These are phyloP conservation scores for Hymenochirus boettgeri DNA, from an alignment of 2,113 vertebrate species.

Conservation along the genomic window DNA sequence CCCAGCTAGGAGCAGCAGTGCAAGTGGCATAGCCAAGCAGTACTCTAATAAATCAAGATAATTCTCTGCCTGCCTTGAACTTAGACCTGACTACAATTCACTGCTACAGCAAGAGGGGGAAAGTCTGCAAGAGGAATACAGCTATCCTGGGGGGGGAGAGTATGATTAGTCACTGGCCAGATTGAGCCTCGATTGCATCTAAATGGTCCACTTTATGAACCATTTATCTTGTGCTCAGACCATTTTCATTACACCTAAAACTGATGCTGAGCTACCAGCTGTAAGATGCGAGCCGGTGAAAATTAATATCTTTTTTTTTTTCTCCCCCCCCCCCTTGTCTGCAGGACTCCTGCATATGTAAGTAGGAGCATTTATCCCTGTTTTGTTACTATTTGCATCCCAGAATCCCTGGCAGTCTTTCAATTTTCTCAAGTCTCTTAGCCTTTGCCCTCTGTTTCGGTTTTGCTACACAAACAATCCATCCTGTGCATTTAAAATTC, in stretches of 20 bases:
- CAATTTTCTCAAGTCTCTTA: conserved; percentile 87
- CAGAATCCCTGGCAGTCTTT: conserved; percentile 85
- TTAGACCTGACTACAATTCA: conserved; percentile 91
- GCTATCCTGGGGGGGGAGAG: conserved; percentile 70
- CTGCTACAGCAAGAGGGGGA: conserved; percentile 64
- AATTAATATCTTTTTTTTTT: conserved; percentile 86
- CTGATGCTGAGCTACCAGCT: conserved; percentile 89
- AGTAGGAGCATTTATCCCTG: conserved; percentile 80
- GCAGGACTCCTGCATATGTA: conserved; percentile 76
- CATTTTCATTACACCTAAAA: conserved; percentile 98
- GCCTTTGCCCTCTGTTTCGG: conserved; percentile 74
- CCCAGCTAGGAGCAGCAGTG: conserved; percentile 71
- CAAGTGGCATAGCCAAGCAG: conserved; percentile 69
- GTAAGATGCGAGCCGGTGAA: conserved; percentile 89
- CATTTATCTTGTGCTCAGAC: conserved; percentile 97
- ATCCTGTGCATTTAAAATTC: conserved; percentile 86
- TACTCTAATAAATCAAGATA: conserved; percentile 95
- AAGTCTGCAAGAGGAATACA: conserved; percentile 71
- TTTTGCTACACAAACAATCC: conserved; percentile 86
- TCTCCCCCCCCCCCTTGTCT: conserved; percentile 59
- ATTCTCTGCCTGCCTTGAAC: conserved; percentile 96
- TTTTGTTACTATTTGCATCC: conserved; percentile 84
- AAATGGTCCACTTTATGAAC: conserved; percentile 98
- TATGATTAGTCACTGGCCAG: conserved; percentile 94
- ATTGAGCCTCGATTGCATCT: conserved; percentile 95